Percentiles rank a stretch among this genome's conserved stretches.
Conservation (phyloP, 2,797 vertebrate genomes). For the Microhierax caerulescens region DNA sequence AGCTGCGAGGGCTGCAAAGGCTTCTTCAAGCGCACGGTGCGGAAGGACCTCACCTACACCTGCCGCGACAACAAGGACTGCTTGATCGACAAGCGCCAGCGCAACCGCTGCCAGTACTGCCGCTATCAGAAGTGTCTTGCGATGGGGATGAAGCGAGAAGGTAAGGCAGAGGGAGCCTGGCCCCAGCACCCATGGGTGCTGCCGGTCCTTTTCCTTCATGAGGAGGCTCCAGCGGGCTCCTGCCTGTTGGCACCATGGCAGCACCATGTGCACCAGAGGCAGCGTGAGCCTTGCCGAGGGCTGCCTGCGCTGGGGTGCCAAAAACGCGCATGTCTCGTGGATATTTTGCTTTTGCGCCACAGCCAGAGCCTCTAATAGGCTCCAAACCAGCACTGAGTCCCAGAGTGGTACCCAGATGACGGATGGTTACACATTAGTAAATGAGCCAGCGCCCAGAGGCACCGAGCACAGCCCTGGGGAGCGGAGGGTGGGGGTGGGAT, state of each 20-base stretch:
- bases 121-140: constrained; percentile 99
- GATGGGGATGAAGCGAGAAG: constrained; percentile 99
- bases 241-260: not conserved
- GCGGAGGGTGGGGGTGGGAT: not conserved
- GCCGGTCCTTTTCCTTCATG: accelerated
- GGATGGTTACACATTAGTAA: not conserved
- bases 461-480: accelerated
- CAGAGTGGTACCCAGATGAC: not conserved
- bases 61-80: constrained; percentile 97
- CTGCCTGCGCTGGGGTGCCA: accelerated
- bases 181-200: not conserved
- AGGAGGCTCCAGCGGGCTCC: not conserved
- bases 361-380: accelerated
- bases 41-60: constrained; percentile 96
- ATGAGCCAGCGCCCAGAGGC: not conserved
- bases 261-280: accelerated
- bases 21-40: constrained; percentile 96
- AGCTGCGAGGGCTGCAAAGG: constrained; percentile 98
- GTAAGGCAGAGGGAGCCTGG: constrained; percentile 76
- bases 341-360: accelerated
- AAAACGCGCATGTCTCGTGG: accelerated
- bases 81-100: constrained; percentile 95
- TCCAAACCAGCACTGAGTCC: accelerated
- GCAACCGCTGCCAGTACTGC: constrained; percentile 98
- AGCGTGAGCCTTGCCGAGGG: accelerated